Evolutionary conservation across 2,113 vertebrate genomes (phyloP).

Genomic region (Xerus inauris): DNA sequence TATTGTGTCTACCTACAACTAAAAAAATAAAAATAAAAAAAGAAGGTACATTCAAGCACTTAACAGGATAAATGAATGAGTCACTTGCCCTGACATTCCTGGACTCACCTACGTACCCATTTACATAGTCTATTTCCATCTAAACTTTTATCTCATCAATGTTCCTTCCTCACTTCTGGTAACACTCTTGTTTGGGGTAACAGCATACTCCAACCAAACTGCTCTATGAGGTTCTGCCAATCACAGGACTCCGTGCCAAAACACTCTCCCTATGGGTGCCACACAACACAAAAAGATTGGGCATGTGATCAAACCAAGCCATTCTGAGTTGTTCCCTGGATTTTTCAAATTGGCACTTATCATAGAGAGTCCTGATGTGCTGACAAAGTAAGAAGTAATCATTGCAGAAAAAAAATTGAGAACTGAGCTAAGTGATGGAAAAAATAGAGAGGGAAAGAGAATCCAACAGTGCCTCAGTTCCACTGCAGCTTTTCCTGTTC

Average conservation of each 20-base stretch:
- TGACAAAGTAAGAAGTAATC: background rate
- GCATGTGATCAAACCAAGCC: background rate
- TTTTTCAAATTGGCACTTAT: background rate
- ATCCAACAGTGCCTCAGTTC: background rate
- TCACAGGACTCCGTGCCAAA: background rate
- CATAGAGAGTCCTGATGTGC: background rate
- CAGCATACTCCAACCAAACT: background rate
- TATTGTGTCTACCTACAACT: too few relatives aligned
- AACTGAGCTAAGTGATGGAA: background rate
- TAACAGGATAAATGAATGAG: too few relatives aligned
- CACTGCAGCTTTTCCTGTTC: background rate
- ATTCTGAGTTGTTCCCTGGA: background rate
- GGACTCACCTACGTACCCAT: background rate
- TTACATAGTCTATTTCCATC: background rate
- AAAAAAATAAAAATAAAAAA: too few relatives aligned
- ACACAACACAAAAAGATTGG: background rate
- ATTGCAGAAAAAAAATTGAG: background rate
- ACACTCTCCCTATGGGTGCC: background rate
- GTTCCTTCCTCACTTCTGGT: background rate
- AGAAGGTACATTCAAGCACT: background rate
- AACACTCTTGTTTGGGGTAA: background rate
- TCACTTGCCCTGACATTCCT: background rate
- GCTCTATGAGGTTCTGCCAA: background rate
- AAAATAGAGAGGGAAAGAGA: background rate
- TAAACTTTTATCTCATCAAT: background rate